These are phyloP conservation scores for Pectinophora gossypiella DNA, from an alignment of 1,140 invertebrate species.

Conservation along the genomic window DNA sequence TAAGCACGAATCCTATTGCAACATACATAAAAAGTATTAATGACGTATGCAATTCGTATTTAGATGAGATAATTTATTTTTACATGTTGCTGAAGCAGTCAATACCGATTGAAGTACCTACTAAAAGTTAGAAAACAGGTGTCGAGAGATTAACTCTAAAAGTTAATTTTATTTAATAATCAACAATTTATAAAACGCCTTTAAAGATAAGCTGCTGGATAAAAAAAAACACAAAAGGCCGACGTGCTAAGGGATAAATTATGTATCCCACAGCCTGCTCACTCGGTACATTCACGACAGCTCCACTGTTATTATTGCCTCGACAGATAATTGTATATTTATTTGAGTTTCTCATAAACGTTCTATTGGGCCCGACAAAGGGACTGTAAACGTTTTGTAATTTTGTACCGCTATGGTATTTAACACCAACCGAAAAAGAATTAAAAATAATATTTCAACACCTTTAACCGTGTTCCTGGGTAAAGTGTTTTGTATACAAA, in stretches of 20 bases:
- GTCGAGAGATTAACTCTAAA: no score
- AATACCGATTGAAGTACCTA: no score
- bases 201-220: not conserved
- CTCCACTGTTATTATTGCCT: not conserved
- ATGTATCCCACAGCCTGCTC: slow-evolving; percentile 6
- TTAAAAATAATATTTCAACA: no score
- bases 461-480: no score
- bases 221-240: not conserved
- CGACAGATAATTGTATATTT: not conserved
- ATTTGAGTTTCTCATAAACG: not conserved
- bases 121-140: not conserved
- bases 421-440: no score
- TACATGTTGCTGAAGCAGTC: no score
- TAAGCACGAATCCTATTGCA: no score
- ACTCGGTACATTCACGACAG: not conserved
- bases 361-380: not conserved
- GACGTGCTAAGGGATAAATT: slow-evolving; percentile 17
- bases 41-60: no score
- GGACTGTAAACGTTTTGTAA: not conserved
- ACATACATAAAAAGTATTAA: no score
- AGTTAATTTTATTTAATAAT: no score
- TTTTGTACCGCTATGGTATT: not conserved
- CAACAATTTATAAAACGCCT: not conserved
- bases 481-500: no score
- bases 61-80: no score